Evolutionary conservation across 64 coral and sea anemone genomes (phyloP), one percentile per base, ranked within the genome.

Genomic region (Montipora foliosa): DNA sequence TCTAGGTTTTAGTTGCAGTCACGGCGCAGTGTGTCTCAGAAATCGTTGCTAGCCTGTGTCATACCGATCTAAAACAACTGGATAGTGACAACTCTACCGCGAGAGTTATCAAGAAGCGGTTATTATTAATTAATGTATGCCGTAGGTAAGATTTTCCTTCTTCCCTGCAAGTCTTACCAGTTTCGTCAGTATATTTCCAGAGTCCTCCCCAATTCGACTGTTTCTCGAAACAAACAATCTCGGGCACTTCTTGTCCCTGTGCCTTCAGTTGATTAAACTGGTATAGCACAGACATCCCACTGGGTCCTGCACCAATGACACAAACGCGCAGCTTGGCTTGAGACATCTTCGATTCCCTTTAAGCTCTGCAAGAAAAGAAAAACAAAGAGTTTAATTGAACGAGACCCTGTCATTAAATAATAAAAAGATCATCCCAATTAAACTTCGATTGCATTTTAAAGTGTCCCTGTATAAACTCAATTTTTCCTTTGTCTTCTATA

Each of bases 221-320:
- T 29, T 77, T 83, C 15, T 92, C 90, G 59, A 49, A 92, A 22
- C 90, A 92, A 49, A 92, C 90, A 66, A 86, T 86, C 51, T 92
- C 79, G 5, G 90, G 81, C 25, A 92, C 49, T 75, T 84, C 29
- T 49, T 77, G 77, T 24, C 72, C 90, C 83, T 92, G 22, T 11
- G 13, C 13, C 57, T 75, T 92, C 67, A 92, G 52, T 64, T 84
- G 44, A 57, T 92, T 74, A 9, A 77, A 92, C 0, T 92, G 90
- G 76, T 76, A 92, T 24, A 92, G 44, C 4, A 66, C 81, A 55
- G 90, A 85, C 90, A 92, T 92, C 3, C 90, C 90, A 67, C 81
- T 75, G 0, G 90, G 79, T 22, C 90, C 90, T 17, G 90, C 90
- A 22, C 90, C 90, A 44, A 92, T 83, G 1, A 92, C 24, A 73